phyloP scores from a whole-genome alignment of 2,113 vertebrate species.

The Anoura caudifer region DNA sequence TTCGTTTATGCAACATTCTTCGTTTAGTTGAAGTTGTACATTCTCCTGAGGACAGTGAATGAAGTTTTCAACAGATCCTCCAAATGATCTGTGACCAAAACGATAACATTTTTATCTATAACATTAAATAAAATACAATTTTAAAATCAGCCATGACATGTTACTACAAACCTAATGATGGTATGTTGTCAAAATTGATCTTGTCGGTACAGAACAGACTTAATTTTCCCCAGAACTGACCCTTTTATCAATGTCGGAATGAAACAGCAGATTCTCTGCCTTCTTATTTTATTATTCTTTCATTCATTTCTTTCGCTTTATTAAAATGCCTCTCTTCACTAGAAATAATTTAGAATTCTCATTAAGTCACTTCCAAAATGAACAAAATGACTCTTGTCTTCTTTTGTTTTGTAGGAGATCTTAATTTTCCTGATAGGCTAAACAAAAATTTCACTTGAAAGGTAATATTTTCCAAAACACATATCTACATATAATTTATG shows the following conservation, averaged over 20 bases:
- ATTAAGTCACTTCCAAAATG: constrained; percentile 18
- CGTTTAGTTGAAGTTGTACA: not conserved
- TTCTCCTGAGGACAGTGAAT: not conserved
- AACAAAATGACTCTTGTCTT: not conserved
- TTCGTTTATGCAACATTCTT: not conserved
- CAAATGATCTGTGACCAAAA: constrained; percentile 15
- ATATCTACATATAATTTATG: constrained; percentile 22
- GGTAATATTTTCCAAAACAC: constrained; percentile 18
- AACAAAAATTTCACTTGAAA: constrained; percentile 42
- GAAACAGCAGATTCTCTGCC: not conserved
- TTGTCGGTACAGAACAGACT: not conserved
- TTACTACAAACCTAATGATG: not conserved
- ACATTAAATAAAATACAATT: constrained; percentile 17
- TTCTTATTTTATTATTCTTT: not conserved
- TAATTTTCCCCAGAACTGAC: not conserved
- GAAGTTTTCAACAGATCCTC: not conserved
- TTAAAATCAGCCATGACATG: not conserved
- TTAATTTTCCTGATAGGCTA: constrained; percentile 24
- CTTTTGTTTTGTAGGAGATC: not conserved
- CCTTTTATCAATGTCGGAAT: constrained; percentile 9
- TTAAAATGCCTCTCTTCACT: constrained; percentile 6
- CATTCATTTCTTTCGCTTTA: constrained; percentile 26
- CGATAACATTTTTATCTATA: not conserved
- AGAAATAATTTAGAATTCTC: constrained; percentile 40
- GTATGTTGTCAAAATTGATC: not conserved